These are phyloP conservation scores for Hycleus cichorii DNA, from an alignment of 1,140 invertebrate species.

Conservation along the genomic window DNA sequence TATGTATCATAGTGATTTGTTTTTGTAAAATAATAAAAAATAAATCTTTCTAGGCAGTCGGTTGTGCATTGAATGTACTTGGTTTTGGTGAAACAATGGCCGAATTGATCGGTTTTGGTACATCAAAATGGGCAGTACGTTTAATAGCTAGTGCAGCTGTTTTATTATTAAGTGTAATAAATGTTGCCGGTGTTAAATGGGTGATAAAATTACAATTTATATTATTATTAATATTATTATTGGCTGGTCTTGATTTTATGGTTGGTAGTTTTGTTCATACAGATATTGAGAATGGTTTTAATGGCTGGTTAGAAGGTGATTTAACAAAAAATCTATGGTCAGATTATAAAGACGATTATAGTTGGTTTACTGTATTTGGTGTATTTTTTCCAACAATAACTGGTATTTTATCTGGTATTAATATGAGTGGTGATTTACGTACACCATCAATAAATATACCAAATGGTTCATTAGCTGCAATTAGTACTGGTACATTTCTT, in stretches of 20 bases:
- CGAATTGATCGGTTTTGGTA: slow-evolving; percentile 64
- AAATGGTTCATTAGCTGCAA: slow-evolving; percentile 84
- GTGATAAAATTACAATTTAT: slow-evolving; percentile 87
- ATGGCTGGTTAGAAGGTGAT: slow-evolving; percentile 74
- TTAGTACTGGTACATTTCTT: slow-evolving; percentile 82
- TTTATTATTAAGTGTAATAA: slow-evolving; percentile 74
- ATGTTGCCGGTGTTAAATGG: slow-evolving; percentile 89
- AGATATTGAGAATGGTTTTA: slow-evolving; percentile 65
- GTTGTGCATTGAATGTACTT: slow-evolving; percentile 86
- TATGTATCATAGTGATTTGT: neutral
- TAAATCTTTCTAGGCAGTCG: slow-evolving; percentile 66
- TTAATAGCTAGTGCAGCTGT: slow-evolving; percentile 76
- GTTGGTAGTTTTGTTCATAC: slow-evolving; percentile 76
- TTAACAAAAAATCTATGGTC: slow-evolving; percentile 78
- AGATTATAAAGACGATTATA: slow-evolving; percentile 67
- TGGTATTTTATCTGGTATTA: slow-evolving; percentile 91
- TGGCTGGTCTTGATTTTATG: slow-evolving; percentile 82
- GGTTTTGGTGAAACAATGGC: slow-evolving; percentile 96
- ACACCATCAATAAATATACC: slow-evolving; percentile 90
- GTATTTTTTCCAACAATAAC: slow-evolving; percentile 93
- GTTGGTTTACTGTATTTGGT: slow-evolving; percentile 88
- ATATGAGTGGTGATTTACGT: slow-evolving; percentile 94
- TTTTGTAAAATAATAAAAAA: neutral
- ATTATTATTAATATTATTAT: slow-evolving; percentile 70
- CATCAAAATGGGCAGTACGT: slow-evolving; percentile 66